Evolutionary conservation across 2,113 vertebrate genomes (phyloP), one percentile per base, ranked within the genome.

Genomic region (Lonchura striata): DNA sequence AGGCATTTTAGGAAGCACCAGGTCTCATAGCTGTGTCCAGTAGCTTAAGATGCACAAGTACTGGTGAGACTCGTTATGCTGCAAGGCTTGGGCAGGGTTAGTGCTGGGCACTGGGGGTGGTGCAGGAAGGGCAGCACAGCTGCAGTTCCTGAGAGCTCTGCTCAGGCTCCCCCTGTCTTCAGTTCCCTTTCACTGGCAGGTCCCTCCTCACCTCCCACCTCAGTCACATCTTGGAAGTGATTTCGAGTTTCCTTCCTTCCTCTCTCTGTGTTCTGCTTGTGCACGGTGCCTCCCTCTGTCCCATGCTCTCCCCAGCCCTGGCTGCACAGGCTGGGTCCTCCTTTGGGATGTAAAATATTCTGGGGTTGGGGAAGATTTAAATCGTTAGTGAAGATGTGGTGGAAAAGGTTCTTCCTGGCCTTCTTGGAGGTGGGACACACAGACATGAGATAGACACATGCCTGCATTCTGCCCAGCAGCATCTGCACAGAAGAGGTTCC

Each of bases 401-500:
- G 50, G 49, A 6, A 66, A 31, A 42, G 35, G 39, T 19, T 42
- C 24, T 74, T 49, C 16, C 33, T 37, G 39, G 33, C 4, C 63
- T 11, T 49, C 42, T 0, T 2, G 20, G 8, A 20, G n/a, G 39
- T 24, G 30, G 30, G n/a, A 46, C 44, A 37, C n/a, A 9, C 7
- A 9, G 17, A 7, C 11, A 16, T 1, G 28, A 22, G 46, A 6
- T 0, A 2, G 47, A 15, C 7, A 1, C 1, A 3, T 21, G 39
- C n/a, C 59, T n/a, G 53, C 33, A 3, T 0, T 3, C n/a, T 56
- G 69, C 68, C 39, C 46, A 9, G 35, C 33, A 61, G 2, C 0
- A 0, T 4, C 41, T n/a, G 70, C 4, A 0, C 1, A 1, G 3
- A 11, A 13, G 31, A 6, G 20, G 24, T 6, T 57, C 39, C 35